A percentile compares a stretch with the other conserved stretches of the same genome.
Conservation (phyloP, 2,113 vertebrate genomes). For the Psittacus erithacus region DNA sequence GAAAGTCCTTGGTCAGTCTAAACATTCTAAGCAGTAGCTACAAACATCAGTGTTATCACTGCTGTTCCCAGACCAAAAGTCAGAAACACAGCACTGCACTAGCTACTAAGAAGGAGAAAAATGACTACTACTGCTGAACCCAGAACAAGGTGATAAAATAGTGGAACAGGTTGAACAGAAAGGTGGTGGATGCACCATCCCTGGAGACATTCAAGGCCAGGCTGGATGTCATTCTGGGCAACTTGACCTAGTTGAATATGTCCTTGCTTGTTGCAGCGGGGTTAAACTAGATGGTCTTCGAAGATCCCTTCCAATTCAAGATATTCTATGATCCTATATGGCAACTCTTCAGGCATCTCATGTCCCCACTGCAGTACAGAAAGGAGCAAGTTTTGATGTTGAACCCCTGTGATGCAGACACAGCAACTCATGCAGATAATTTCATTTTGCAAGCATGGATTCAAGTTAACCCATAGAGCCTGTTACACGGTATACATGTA, state of each 20-base stretch:
- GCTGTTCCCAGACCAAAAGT: no score
- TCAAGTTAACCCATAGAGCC: not conserved
- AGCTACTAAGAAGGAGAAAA: no score
- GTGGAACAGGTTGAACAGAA: not conserved
- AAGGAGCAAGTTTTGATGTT: not conserved
- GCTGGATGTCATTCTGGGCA: not conserved
- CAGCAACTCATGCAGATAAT: not conserved
- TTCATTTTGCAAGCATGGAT: not conserved
- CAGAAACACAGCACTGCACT: no score
- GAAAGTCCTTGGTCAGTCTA: no score
- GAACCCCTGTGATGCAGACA: not conserved
- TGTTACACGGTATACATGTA: not conserved
- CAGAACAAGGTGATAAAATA: not conserved
- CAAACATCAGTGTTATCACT: no score
- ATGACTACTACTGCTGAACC: no score
- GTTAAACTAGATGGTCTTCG: not conserved
- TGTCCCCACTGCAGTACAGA: not conserved
- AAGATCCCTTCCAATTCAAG: not conserved
- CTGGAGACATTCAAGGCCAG: not conserved
- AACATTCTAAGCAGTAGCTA: no score
- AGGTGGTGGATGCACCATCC: not conserved
- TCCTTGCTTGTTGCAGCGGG: not conserved
- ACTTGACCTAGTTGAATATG: not conserved
- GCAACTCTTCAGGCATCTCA: not conserved
- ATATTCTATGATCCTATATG: not conserved